Evolutionary conservation across 2,797 vertebrate genomes (phyloP).

Genomic region (Heterohyrax brucei): DNA sequence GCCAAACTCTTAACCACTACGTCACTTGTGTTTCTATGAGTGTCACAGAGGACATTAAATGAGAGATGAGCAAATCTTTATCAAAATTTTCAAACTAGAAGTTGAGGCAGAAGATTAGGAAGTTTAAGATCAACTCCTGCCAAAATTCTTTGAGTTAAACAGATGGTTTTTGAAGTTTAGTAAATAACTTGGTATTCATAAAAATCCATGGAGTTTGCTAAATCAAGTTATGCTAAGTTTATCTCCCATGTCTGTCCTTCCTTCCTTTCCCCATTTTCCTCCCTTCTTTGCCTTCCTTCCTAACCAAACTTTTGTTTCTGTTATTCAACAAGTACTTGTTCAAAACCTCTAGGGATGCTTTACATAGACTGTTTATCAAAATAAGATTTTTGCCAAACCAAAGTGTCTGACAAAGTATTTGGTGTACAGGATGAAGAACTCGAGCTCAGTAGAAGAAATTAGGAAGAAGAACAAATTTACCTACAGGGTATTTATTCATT

Average conservation of each 20-base stretch:
- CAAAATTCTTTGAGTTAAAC: constrained; percentile 68
- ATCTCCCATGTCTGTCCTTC: neutral
- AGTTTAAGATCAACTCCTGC: constrained; percentile 50
- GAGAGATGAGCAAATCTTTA: constrained; percentile 17
- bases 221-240: constrained; percentile 44
- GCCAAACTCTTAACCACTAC: neutral
- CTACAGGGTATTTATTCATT: neutral
- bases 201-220: constrained; percentile 69
- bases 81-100: constrained; percentile 73
- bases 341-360: neutral
- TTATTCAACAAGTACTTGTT: neutral
- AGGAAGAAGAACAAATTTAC: constrained; percentile 14
- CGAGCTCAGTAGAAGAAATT: constrained; percentile 23
- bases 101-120: constrained; percentile 66
- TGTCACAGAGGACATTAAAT: constrained; percentile 21
- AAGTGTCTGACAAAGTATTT: neutral
- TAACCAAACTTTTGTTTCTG: constrained; percentile 39
- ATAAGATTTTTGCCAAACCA: constrained; percentile 18
- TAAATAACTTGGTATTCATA: constrained; percentile 74
- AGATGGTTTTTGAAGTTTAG: constrained; percentile 78
- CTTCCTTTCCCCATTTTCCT: neutral
- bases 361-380: constrained; percentile 1
- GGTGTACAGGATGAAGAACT: constrained; percentile 8
- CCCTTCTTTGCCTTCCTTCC: neutral
- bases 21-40: neutral